A percentile compares a stretch with the other conserved stretches of the same genome.
Evolutionary conservation across 2,113 vertebrate genomes (phyloP).

Genomic region (Thermophis baileyi): DNA sequence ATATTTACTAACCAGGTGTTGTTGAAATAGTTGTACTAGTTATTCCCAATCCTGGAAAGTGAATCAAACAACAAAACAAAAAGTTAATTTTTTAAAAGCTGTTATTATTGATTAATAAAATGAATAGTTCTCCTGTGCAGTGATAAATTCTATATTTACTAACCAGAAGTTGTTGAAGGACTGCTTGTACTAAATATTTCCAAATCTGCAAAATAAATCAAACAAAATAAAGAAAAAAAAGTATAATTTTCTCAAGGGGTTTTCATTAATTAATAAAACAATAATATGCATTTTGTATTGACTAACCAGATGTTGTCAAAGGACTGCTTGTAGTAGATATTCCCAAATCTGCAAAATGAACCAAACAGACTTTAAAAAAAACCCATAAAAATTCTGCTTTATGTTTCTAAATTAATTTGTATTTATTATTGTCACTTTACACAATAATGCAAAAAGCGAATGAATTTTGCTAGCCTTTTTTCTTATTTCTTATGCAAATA

Average conservation of each 20-base stretch:
- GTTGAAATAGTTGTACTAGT: slow-evolving; percentile 22
- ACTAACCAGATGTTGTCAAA: neutral
- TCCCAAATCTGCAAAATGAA: neutral
- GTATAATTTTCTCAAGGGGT: neutral
- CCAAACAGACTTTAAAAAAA: neutral
- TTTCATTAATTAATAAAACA: neutral
- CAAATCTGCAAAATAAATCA: neutral
- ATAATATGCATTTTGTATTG: neutral
- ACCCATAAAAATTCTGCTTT: neutral
- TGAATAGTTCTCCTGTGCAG: neutral
- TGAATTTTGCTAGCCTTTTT: neutral
- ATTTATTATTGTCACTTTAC: neutral
- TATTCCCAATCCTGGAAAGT: slow-evolving; percentile 17
- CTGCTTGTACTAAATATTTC: neutral
- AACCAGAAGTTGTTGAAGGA: slow-evolving; percentile 1
- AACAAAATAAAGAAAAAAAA: neutral
- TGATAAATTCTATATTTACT: neutral
- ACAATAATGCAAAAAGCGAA: neutral
- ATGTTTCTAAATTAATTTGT: neutral
- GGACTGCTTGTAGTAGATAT: neutral
- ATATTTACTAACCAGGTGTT: neutral
- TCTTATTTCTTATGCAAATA: neutral
- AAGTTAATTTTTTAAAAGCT: neutral
- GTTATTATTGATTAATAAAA: neutral
- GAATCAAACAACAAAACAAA: neutral